phyloP scores from a whole-genome alignment of 2,888 invertebrate genomes.

The Apeira syringaria region DNA sequence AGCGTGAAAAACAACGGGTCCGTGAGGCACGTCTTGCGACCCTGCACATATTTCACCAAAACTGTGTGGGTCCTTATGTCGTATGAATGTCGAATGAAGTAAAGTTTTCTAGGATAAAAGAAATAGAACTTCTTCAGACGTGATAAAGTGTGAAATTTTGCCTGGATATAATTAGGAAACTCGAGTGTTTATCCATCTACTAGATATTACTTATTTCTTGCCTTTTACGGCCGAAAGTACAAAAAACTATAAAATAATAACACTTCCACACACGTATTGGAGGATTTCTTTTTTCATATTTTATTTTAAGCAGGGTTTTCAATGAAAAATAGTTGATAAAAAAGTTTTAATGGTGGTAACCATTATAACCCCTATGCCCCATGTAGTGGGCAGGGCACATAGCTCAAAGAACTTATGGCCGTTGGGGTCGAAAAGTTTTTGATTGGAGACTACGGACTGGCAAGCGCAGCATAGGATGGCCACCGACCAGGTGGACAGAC shows the following conservation, averaged over 20 bases:
- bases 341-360: too few relatives aligned
- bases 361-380: too few relatives aligned
- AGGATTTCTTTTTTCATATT: too few relatives aligned
- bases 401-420: too few relatives aligned
- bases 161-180: conserved; percentile 40
- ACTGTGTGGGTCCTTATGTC: conserved; percentile 48
- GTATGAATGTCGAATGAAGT: conserved; percentile 57
- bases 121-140: conserved; percentile 48
- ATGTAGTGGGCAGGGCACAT: too few relatives aligned
- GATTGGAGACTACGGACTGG: too few relatives aligned
- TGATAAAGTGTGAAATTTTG: conserved; percentile 46
- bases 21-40: conserved; percentile 16
- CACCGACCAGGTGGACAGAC: too few relatives aligned
- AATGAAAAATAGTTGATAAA: too few relatives aligned
- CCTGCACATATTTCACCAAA: conserved; percentile 45
- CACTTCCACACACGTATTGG: conserved; percentile 17
- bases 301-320: too few relatives aligned
- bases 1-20: conserved; percentile 21
- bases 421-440: too few relatives aligned
- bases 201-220: conserved; percentile 28
- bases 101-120: conserved; percentile 48
- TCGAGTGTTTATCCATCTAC: conserved; percentile 26
- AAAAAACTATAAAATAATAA: conserved; percentile 21
- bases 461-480: too few relatives aligned
- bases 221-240: conserved; percentile 22